These are phyloP conservation scores for Melinaea marsaeus DNA, from an alignment of 2,888 invertebrate species.

Conservation along the genomic window DNA sequence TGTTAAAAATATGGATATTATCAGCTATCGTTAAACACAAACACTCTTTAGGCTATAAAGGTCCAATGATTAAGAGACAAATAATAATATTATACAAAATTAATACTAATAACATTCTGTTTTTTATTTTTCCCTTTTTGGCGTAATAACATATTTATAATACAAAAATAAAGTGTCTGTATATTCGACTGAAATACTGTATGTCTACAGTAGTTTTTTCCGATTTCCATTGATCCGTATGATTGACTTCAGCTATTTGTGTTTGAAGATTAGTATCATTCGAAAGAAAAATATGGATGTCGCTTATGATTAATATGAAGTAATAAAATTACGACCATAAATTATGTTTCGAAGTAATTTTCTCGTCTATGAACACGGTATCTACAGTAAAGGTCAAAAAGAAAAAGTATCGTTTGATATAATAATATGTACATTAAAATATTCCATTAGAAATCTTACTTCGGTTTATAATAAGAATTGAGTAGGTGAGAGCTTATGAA, in stretches of 20 bases:
- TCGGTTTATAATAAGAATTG: too few relatives aligned
- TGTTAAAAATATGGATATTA: too few relatives aligned
- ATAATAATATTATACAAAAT: conserved; percentile 34
- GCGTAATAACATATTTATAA: conserved; percentile 36
- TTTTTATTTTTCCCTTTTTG: conserved; percentile 33
- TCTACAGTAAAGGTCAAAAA: too few relatives aligned
- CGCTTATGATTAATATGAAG: too few relatives aligned
- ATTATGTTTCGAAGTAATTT: too few relatives aligned
- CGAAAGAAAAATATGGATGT: too few relatives aligned
- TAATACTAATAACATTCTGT: conserved; percentile 47
- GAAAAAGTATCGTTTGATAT: too few relatives aligned
- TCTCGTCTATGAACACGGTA: too few relatives aligned
- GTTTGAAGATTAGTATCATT: background rate
- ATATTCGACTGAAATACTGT: conserved; percentile 52
- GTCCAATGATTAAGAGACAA: conserved; percentile 6
- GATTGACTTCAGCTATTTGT: conserved; percentile 38
- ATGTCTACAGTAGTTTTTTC: conserved; percentile 49
- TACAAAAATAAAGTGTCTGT: conserved; percentile 33
- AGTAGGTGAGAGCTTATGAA: conserved; percentile 38
- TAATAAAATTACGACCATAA: too few relatives aligned
- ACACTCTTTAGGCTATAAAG: background rate
- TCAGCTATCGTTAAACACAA: too few relatives aligned
- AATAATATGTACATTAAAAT: too few relatives aligned
- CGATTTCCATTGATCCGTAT: conserved; percentile 39
- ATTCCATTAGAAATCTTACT: too few relatives aligned